Evolutionary conservation across 2,113 vertebrate species (phyloP).

Genomic region (Sus scrofa): DNA sequence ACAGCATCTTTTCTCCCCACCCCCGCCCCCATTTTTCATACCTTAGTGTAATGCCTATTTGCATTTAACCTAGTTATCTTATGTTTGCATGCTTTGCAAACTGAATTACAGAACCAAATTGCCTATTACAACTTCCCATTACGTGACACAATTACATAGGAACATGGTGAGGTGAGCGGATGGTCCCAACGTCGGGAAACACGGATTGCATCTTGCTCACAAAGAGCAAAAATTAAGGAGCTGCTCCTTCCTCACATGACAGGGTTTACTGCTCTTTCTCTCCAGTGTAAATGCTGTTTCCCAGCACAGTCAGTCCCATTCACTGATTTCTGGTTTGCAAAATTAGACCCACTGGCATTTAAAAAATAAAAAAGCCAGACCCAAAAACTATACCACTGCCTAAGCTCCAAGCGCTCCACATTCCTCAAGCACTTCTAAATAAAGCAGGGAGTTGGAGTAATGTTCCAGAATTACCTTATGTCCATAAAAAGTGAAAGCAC

Average conservation of each 20-base stretch:
- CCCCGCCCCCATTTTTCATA: background rate
- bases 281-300: conserved; percentile 20
- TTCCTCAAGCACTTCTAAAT: background rate
- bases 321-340: background rate
- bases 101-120: conserved; percentile 78
- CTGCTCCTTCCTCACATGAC: conserved; percentile 35
- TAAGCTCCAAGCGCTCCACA: background rate
- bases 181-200: conserved; percentile 69
- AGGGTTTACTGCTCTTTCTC: conserved; percentile 46
- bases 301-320: background rate
- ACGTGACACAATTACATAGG: conserved; percentile 70
- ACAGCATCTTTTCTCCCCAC: conserved; percentile 63
- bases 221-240: conserved; percentile 72
- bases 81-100: conserved; percentile 80
- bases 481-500: background rate
- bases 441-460: background rate
- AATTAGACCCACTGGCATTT: conserved; percentile 4
- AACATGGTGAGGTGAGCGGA: conserved; percentile 54
- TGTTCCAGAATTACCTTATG: background rate
- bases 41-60: conserved; percentile 66
- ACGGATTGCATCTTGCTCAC: conserved; percentile 61
- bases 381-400: background rate
- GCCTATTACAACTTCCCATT: conserved; percentile 71
- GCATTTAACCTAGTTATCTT: conserved; percentile 81
- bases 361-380: background rate